A percentile compares a stretch with the other conserved stretches of the same genome.
Evolutionary conservation across 2,888 invertebrate genomes (phyloP).

Genomic region (Aquatica leii): DNA sequence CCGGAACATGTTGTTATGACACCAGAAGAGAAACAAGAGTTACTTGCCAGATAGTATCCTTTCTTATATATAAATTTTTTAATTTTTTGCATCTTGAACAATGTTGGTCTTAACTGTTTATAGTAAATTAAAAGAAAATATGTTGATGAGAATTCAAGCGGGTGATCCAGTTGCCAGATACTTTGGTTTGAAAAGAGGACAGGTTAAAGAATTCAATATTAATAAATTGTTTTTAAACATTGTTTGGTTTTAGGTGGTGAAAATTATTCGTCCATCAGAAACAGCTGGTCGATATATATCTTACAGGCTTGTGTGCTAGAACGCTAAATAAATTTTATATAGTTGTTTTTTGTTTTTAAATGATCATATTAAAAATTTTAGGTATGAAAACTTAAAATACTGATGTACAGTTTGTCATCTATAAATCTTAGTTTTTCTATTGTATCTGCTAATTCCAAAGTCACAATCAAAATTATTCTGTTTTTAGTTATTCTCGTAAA

Average conservation of each 20-base stretch:
- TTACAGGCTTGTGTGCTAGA: slow-evolving; percentile 89
- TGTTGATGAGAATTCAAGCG: slow-evolving; percentile 98
- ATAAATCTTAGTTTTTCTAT: too few species aligned
- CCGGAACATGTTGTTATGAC: slow-evolving; percentile 99
- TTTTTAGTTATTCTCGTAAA: too few species aligned
- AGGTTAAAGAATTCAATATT: slow-evolving; percentile 66
- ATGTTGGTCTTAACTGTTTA: slow-evolving; percentile 27
- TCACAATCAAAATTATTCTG: too few species aligned
- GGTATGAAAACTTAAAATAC: too few species aligned
- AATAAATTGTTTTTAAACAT: background rate
- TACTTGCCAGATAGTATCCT: slow-evolving; percentile 86
- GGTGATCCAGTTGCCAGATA: slow-evolving; percentile 99
- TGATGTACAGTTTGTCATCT: too few species aligned
- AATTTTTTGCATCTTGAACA: background rate
- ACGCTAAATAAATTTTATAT: too few species aligned
- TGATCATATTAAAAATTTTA: too few species aligned
- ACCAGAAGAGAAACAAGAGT: slow-evolving; percentile 95
- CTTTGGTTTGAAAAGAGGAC: slow-evolving; percentile 97
- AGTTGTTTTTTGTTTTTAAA: too few species aligned
- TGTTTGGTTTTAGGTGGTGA: slow-evolving; percentile 79
- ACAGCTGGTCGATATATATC: slow-evolving; percentile 99
- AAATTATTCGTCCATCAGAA: slow-evolving; percentile 97
- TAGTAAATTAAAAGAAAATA: slow-evolving; percentile 96
- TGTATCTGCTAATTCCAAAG: too few species aligned
- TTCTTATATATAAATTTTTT: too few species aligned